Percentiles rank a stretch among this genome's conserved stretches.
Conservation (phyloP, 2,888 invertebrate genomes). For the Muscina levida region DNA sequence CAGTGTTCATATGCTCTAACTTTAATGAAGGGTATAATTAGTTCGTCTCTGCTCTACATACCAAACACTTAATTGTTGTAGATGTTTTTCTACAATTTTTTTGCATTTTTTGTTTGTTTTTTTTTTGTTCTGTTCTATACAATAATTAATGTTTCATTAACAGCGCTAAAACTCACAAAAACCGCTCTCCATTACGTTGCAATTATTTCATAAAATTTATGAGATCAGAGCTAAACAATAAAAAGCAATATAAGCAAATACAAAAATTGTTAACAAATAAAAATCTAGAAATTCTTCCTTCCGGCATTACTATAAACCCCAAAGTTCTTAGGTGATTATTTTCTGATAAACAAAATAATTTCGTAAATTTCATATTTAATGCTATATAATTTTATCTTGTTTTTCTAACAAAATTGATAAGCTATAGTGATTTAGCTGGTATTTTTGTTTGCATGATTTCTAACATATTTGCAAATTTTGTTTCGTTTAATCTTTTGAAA, state of each 20-base stretch:
- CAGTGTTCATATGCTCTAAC: too few relatives aligned
- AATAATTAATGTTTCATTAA: too few relatives aligned
- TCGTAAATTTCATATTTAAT: too few relatives aligned
- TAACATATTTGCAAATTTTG: slow-evolving; percentile 43
- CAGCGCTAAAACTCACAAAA: too few relatives aligned
- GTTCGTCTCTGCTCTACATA: slow-evolving; percentile 13
- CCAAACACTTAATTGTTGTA: background rate
- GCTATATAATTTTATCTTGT: too few relatives aligned
- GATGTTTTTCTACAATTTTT: too few relatives aligned
- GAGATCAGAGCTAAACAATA: background rate
- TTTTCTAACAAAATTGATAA: too few relatives aligned
- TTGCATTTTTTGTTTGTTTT: background rate
- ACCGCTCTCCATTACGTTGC: slow-evolving; percentile 20
- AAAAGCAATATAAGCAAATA: slow-evolving; percentile 1
- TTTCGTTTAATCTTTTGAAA: slow-evolving; percentile 42
- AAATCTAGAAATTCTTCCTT: slow-evolving; percentile 40
- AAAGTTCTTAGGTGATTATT: too few relatives aligned
- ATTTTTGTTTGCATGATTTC: too few relatives aligned
- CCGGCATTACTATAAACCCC: slow-evolving; percentile 34
- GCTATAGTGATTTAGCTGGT: too few relatives aligned
- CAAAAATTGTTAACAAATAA: background rate
- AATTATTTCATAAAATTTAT: slow-evolving; percentile 17
- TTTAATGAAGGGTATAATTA: slow-evolving; percentile 20
- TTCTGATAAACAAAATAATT: too few relatives aligned
- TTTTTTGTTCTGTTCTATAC: too few relatives aligned